A percentile compares a stretch with the other conserved stretches of the same genome.
Conservation (phyloP, 2,113 vertebrate genomes). For the Rafetus swinhoei region DNA sequence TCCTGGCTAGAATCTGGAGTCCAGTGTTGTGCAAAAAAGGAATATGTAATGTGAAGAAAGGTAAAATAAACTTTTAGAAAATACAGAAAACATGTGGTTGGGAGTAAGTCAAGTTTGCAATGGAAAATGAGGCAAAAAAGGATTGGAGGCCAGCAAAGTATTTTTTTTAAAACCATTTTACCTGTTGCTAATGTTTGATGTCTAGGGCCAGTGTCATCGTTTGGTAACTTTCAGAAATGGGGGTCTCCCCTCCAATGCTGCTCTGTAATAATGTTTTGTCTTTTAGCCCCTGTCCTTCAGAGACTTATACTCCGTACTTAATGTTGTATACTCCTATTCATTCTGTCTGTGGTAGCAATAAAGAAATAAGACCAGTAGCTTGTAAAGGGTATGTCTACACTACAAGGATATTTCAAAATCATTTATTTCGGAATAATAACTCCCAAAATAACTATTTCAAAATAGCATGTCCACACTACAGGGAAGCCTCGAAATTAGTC, state of each 20-base stretch:
- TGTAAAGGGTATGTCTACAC: background rate
- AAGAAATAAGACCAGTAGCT: background rate
- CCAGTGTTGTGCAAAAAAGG: background rate
- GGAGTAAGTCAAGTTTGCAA: background rate
- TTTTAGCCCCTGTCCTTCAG: background rate
- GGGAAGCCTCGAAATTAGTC: too few relatives aligned
- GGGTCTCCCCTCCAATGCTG: background rate
- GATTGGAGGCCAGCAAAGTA: background rate
- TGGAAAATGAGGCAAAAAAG: background rate
- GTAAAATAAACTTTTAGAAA: background rate
- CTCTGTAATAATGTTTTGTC: background rate
- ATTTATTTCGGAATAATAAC: too few relatives aligned
- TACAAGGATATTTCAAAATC: too few relatives aligned
- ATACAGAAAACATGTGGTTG: background rate
- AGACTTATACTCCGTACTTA: background rate
- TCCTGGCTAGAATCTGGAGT: background rate
- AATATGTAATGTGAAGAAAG: background rate
- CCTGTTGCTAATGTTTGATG: background rate
- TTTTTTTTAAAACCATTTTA: background rate
- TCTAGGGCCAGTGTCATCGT: background rate
- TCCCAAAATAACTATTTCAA: too few relatives aligned
- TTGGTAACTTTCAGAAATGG: background rate
- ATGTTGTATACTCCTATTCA: background rate
- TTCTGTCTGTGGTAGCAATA: background rate
- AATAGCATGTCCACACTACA: too few relatives aligned